A percentile compares a stretch with the other conserved stretches of the same genome.
These are phyloP conservation scores for Pygmarrhopalites habei DNA, from an alignment of 1,140 invertebrate genomes.

Conservation along the genomic window DNA sequence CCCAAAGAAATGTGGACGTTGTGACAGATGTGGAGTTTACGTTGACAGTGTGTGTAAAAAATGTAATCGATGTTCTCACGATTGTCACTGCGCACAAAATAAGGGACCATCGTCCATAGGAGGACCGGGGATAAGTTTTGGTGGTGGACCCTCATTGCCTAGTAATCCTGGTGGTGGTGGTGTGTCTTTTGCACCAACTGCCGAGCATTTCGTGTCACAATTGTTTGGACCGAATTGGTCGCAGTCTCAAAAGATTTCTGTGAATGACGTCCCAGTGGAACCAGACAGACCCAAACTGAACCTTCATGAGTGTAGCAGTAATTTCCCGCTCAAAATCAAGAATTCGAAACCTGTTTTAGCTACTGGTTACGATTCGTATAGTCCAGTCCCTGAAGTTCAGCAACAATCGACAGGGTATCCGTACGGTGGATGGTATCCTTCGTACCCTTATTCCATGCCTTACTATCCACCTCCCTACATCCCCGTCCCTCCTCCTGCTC, in stretches of 20 bases:
- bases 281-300: constrained; percentile 1
- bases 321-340: background rate
- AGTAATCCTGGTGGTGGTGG: too few species aligned
- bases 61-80: background rate
- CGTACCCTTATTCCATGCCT: background rate
- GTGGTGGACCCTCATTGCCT: too few species aligned
- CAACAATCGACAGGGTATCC: too few species aligned
- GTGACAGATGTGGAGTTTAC: background rate
- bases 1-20: constrained; percentile 5
- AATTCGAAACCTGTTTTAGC: background rate
- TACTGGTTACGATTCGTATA: background rate
- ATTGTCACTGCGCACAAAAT: background rate
- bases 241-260: background rate
- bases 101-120: background rate
- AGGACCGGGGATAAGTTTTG: too few species aligned
- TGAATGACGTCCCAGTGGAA: background rate
- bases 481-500: background rate
- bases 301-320: background rate
- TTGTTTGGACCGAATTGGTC: background rate
- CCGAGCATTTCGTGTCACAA: constrained; percentile 2
- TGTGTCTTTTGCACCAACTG: background rate
- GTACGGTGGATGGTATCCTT: background rate
- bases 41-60: background rate
- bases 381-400: background rate
- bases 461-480: background rate